phyloP scores from a whole-genome alignment of 2,888 invertebrate genomes.

The Morpho deidamia region DNA sequence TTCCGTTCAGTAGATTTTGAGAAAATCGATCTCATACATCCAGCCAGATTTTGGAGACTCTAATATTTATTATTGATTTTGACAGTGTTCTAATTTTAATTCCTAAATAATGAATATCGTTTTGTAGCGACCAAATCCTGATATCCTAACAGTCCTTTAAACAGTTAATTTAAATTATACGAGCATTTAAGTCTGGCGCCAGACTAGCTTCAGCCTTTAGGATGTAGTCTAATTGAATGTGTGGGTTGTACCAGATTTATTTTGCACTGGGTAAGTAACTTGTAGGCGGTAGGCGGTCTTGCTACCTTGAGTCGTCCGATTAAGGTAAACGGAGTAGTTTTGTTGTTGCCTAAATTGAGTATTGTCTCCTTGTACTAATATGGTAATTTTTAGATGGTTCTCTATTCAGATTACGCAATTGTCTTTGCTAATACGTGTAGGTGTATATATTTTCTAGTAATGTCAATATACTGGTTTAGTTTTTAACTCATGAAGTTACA shows the following conservation, averaged over 20 bases:
- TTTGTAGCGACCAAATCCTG: background rate
- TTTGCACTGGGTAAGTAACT: slow-evolving; percentile 19
- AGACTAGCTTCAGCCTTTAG: slow-evolving; percentile 19
- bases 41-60: too few species aligned
- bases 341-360: slow-evolving; percentile 37
- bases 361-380: slow-evolving; percentile 11
- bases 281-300: slow-evolving; percentile 41
- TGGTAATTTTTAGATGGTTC: slow-evolving; percentile 1
- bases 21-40: too few species aligned
- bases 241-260: slow-evolving; percentile 62
- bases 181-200: slow-evolving; percentile 11
- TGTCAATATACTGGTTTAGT: too few species aligned
- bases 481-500: too few species aligned
- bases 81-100: too few species aligned
- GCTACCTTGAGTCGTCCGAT: slow-evolving; percentile 57
- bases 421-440: too few species aligned
- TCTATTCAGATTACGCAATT: background rate
- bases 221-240: slow-evolving; percentile 47
- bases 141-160: background rate
- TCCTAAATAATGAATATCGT: background rate
- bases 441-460: too few species aligned
- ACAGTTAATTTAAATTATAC: slow-evolving; percentile 5
- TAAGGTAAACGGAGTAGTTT: slow-evolving; percentile 56
- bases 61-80: too few species aligned
- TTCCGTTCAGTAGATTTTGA: too few species aligned